These are phyloP conservation scores for Takifugu ocellatus DNA, from an alignment of 2,797 vertebrate genomes.

Conservation along the genomic window DNA sequence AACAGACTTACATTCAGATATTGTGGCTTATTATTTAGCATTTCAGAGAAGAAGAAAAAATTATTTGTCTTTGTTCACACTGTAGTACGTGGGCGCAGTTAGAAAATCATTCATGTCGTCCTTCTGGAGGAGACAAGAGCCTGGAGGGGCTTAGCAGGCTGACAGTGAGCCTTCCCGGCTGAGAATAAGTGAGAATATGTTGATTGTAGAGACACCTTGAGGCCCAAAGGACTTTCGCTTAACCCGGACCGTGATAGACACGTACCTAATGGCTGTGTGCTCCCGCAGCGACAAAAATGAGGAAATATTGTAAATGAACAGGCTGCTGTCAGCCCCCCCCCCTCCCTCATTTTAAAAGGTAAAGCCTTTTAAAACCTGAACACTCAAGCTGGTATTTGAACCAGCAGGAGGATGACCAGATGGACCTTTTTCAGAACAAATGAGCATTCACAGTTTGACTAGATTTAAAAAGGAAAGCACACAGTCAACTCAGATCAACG, in stretches of 20 bases:
- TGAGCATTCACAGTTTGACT: slow-evolving; percentile 9
- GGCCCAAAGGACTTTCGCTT: slow-evolving; percentile 15
- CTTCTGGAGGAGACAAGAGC: slow-evolving; percentile 10
- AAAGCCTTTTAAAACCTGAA: slow-evolving; percentile 11
- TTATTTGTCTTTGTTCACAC: not conserved
- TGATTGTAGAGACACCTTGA: slow-evolving; percentile 15
- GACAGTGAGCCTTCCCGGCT: slow-evolving; percentile 29
- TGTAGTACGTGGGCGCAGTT: slow-evolving; percentile 16
- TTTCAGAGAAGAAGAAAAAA: too few relatives aligned
- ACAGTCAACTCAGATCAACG: slow-evolving; percentile 23
- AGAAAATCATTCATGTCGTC: slow-evolving; percentile 4
- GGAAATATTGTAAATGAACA: slow-evolving; percentile 6
- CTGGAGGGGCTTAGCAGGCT: slow-evolving; percentile 9
- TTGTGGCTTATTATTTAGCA: too few relatives aligned
- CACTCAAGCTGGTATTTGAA: slow-evolving; percentile 22
- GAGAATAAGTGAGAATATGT: slow-evolving; percentile 27
- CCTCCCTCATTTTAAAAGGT: not conserved
- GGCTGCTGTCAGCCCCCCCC: not conserved
- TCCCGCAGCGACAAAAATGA: slow-evolving; percentile 12
- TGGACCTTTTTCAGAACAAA: slow-evolving; percentile 22
- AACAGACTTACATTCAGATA: too few relatives aligned
- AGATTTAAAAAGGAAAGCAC: slow-evolving; percentile 12
- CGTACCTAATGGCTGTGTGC: slow-evolving; percentile 29
- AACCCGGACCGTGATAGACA: slow-evolving; percentile 30
- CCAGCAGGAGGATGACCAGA: slow-evolving; percentile 39